Base-by-base conservation (phyloP, 2,888 invertebrate genomes). In the Drosophila multiciliata region DNA sequence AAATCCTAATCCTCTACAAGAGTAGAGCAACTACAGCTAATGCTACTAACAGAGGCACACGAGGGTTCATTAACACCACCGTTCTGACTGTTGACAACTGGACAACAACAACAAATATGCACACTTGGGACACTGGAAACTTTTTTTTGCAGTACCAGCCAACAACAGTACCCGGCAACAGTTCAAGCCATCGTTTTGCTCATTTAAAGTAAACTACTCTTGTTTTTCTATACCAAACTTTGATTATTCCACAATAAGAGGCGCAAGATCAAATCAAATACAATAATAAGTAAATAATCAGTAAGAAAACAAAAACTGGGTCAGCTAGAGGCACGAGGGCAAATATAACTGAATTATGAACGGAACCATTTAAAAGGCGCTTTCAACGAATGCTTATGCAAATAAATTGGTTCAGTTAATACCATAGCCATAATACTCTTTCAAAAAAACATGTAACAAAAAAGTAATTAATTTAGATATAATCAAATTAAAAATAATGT, bases 41-140 rank as follows among this genome's bases (percentile, higher is more conserved):
- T 45, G 45, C 45, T 45, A 45, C 45, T 45, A 45, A 26, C 45
- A 4, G 15, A 45, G 23, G 45, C 45, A 66, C 66, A 70, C 76
- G 73, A 83, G 77, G 82, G 85, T 86, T 86, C 85, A 89, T 89
- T 86, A 86, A 89, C 85, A 77, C 84, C 80, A 54, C 23, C 1
- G 23, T 7, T 15, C 23, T 40, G 52, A 48, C 61, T 52, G 70
- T 80, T 83, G 83, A 78, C 82, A 84, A 72, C 73, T 84, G 75
- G 55, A 73, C 76, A 50, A 50, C 29, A 29, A 17, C 75, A 42
- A 15, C 7, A 52, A 17, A 33, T n/a, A 8, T 2, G 42, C 17
- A 38, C 49, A 50, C 59, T 45, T 45, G 3, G 45, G 8, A 38
- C 45, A 54, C 53, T 63, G 38, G 1, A 33, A 32, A 38, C 29